These are phyloP conservation scores for Eulemur rubriventer DNA, from an alignment of 2,797 vertebrate species.

Conservation along the genomic window DNA sequence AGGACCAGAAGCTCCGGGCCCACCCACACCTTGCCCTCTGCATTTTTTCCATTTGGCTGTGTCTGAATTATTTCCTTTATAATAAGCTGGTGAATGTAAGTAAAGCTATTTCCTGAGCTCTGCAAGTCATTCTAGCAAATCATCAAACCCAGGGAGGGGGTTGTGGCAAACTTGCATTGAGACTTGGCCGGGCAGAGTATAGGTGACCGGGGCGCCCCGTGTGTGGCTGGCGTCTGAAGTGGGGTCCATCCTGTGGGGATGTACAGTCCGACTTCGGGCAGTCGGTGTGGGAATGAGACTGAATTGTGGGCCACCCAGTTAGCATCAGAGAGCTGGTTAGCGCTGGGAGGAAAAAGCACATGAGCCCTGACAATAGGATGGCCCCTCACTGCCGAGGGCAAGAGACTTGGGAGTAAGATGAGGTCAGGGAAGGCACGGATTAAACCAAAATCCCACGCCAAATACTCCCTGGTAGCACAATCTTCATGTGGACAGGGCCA, in stretches of 20 bases:
- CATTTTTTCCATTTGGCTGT: neutral
- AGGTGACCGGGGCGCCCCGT: neutral
- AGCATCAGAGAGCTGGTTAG: neutral
- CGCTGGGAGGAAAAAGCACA: neutral
- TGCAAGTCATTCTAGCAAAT: neutral
- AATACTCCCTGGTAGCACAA: accelerated
- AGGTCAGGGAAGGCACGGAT: neutral
- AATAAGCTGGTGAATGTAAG: neutral
- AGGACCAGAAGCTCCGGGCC: accelerated
- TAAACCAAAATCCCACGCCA: accelerated
- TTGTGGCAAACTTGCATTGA: neutral
- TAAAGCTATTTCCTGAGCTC: neutral
- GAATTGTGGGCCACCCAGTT: neutral
- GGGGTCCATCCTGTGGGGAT: neutral
- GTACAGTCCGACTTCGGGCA: neutral
- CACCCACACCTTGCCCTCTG: neutral
- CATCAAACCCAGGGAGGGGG: neutral
- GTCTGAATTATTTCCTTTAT: too few species aligned
- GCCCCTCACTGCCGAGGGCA: neutral
- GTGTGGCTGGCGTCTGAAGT: neutral
- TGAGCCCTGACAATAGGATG: accelerated
- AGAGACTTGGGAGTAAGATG: neutral
- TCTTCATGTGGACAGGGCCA: too few species aligned
- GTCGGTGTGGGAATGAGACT: neutral
- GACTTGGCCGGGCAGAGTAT: neutral